Conservation (phyloP, 2,888 invertebrate species). For the Tortrix viridana region DNA sequence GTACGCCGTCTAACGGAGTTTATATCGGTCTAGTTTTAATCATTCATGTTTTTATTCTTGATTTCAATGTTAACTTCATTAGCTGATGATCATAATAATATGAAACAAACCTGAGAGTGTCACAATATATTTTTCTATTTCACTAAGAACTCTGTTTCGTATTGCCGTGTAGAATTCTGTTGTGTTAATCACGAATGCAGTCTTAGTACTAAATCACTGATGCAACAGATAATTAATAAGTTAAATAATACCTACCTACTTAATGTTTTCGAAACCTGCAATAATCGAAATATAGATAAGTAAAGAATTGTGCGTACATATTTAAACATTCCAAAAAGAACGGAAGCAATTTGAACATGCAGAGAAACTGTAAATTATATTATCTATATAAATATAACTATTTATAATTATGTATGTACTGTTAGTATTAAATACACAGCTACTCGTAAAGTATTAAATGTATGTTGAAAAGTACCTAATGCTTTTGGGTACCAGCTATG, state of each 20-base stretch:
- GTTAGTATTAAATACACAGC: constrained; percentile 79
- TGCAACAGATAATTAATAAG: constrained; percentile 25
- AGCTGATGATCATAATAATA: too few species aligned
- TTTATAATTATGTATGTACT: constrained; percentile 72
- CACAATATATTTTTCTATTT: background rate
- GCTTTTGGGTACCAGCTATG: constrained; percentile 66
- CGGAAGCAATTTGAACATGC: constrained; percentile 49
- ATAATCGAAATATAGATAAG: constrained; percentile 35
- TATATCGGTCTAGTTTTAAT: background rate
- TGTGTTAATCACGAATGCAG: constrained; percentile 13
- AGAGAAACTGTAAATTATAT: constrained; percentile 64
- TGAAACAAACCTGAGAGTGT: background rate
- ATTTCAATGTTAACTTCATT: too few species aligned
- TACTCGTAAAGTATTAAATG: constrained; percentile 67
- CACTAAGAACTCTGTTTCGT: background rate
- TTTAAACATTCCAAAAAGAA: constrained; percentile 35
- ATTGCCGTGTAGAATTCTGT: background rate
- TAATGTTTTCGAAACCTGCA: constrained; percentile 37
- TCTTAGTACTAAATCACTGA: constrained; percentile 11
- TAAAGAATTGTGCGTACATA: constrained; percentile 30
- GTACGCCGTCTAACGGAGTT: background rate
- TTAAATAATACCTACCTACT: constrained; percentile 28
- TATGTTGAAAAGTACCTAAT: constrained; percentile 71
- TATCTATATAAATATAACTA: constrained; percentile 65
- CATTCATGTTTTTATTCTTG: background rate